Evolutionary conservation across 1,140 invertebrate species (phyloP), one percentile per base, ranked within the genome.

Genomic region (Polyergus mexicanus): DNA sequence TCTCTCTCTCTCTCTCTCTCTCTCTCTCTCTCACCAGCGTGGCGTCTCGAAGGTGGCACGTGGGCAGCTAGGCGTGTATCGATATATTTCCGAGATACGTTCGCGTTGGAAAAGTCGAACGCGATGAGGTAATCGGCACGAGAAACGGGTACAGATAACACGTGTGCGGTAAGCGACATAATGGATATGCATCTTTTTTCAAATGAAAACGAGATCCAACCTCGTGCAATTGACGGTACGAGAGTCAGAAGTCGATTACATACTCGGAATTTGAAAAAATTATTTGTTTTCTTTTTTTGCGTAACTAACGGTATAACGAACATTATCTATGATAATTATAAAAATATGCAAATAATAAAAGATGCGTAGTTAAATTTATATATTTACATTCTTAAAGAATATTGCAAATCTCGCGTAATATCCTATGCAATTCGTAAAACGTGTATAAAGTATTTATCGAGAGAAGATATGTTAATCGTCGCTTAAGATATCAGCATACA

Each of bases 31-130:
- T 16, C 16, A 51, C 44, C 16, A 54, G 54, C 28, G 69, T 41
- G 19, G 11, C 38, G 47, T 71, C 47, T 74, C 78, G 54, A 83
- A 83, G 68, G 54, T 83, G 51, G 66, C 63, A 81, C 54, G 66
- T 81, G 66, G 78, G 66, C 38, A 72, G 66, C 11, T 72, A 81
- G 78, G 66, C 54, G 54, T 72, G 78, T 81, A 81, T 81, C 54
- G 54, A 81, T 81, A 72, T 38, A 22, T 81, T 81, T 81, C 66
- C 25, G 35, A 81, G 51, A 81, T 81, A 81, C 44, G 25, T 32
- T 51, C 35, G 51, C 51, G 11, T 51, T 81, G 51, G 78, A 72
- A 72, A 81, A 81, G 66, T 38, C 54, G 54, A 81, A 72, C 77
- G n/a, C 19, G 68, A 47, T 83, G 78, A 83, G 54, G 54, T 83